These are phyloP conservation scores for Oxycera nigricornis DNA, from an alignment of 2,888 invertebrate genomes.

Conservation along the genomic window DNA sequence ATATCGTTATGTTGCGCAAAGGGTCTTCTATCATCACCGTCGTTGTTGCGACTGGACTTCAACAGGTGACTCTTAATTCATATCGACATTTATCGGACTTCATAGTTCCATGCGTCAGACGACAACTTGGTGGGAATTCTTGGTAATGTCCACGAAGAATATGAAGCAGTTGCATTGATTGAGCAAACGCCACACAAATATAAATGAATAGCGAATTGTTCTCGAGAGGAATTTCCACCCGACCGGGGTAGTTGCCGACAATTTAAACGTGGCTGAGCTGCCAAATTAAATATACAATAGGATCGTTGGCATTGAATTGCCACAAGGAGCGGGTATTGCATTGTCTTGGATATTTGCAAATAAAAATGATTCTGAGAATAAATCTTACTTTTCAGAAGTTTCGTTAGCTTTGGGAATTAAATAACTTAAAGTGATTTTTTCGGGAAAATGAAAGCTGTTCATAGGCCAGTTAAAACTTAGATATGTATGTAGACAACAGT, in stretches of 20 bases:
- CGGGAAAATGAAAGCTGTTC: too few species aligned
- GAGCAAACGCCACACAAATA: not conserved
- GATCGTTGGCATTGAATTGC: too few species aligned
- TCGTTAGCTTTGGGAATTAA: too few species aligned
- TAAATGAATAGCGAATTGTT: not conserved
- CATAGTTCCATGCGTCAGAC: not conserved
- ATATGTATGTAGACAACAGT: too few species aligned
- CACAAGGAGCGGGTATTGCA: too few species aligned
- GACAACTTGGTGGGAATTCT: constrained; percentile 10
- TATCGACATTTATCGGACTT: constrained; percentile 17
- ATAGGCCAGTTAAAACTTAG: too few species aligned
- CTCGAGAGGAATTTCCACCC: not conserved
- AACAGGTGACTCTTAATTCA: constrained; percentile 17
- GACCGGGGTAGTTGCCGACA: not conserved
- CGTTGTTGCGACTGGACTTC: not conserved
- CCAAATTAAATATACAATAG: too few species aligned
- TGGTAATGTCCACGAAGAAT: not conserved
- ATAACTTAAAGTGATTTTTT: too few species aligned
- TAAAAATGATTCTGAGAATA: not conserved
- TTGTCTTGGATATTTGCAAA: not conserved
- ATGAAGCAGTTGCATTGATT: not conserved
- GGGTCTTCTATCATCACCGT: not conserved
- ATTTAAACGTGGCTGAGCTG: not conserved
- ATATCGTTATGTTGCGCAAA: not conserved
- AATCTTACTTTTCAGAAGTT: not conserved